Evolutionary conservation across 1,140 invertebrate genomes (phyloP).

Genomic region (Ostrea edulis): DNA sequence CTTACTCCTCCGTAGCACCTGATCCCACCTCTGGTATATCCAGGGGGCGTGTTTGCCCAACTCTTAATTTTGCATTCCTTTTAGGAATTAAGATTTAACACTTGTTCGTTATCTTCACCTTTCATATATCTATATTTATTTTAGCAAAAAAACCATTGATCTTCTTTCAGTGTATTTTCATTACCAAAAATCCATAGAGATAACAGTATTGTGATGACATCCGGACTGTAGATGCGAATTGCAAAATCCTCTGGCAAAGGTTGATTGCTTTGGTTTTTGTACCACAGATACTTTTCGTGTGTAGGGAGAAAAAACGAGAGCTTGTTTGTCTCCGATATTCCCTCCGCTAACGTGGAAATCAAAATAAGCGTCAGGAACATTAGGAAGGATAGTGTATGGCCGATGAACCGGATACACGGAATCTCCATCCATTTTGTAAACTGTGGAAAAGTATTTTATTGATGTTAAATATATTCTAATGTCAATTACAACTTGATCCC

Average conservation of each 20-base stretch:
- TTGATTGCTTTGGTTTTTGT: not conserved
- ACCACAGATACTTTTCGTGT: not conserved
- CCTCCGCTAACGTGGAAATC: slow-evolving; percentile 61
- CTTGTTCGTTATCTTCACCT: too few relatives aligned
- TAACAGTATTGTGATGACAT: slow-evolving; percentile 57
- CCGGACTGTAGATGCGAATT: slow-evolving; percentile 53
- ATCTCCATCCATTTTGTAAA: slow-evolving; percentile 55
- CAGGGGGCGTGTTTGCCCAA: too few relatives aligned
- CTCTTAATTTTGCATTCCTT: too few relatives aligned
- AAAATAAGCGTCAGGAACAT: slow-evolving; percentile 80
- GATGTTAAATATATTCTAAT: too few relatives aligned
- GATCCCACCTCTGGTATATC: too few relatives aligned
- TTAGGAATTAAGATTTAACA: too few relatives aligned
- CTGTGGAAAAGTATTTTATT: slow-evolving; percentile 45
- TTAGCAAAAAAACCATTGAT: too few relatives aligned
- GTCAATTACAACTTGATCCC: too few relatives aligned
- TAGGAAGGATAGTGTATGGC: slow-evolving; percentile 81
- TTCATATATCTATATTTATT: too few relatives aligned
- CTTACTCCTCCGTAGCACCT: too few relatives aligned
- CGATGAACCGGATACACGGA: slow-evolving; percentile 68
- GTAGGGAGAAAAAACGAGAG: not conserved
- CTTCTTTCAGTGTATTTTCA: too few relatives aligned
- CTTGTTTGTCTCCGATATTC: slow-evolving; percentile 23
- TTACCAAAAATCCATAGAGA: slow-evolving; percentile 65
- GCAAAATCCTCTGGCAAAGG: slow-evolving; percentile 57